Conservation (phyloP, 2,888 invertebrate genomes). For the Cepaea hortensis region DNA sequence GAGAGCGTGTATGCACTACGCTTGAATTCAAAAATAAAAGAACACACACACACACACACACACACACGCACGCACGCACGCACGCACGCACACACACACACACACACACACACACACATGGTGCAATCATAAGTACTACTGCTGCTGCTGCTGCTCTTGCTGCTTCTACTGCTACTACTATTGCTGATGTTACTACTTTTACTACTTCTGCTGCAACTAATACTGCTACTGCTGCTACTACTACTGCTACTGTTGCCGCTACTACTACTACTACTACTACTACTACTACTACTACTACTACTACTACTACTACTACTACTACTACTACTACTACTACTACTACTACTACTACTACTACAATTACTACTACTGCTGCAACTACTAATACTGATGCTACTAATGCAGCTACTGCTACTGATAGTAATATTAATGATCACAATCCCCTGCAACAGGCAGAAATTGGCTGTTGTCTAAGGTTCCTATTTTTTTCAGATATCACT, state of each 20-base stretch:
- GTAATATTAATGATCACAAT: not conserved
- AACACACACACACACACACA: no score
- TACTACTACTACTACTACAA: not conserved
- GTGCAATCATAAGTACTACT: not conserved
- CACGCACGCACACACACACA: no score
- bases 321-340: constrained; percentile 6
- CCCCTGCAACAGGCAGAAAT: no score
- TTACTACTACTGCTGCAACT: not conserved
- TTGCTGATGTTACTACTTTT: not conserved
- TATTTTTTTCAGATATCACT: no score
- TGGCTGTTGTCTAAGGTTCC: no score
- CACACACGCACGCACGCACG: no score
- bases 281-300: constrained; percentile 19
- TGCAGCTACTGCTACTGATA: no score
- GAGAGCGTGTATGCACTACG: no score
- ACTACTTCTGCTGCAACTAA: not conserved
- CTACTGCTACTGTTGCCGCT: constrained; percentile 3
- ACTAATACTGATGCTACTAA: no score
- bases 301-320: constrained; percentile 19
- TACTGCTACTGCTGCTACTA: not conserved
- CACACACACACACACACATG: no score
- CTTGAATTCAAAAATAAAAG: no score
- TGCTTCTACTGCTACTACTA: not conserved
- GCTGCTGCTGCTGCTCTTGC: not conserved
- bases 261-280: constrained; percentile 25